These are phyloP conservation scores for Cephalopachus bancanus DNA, from an alignment of 2,797 vertebrate species.

Conservation along the genomic window DNA sequence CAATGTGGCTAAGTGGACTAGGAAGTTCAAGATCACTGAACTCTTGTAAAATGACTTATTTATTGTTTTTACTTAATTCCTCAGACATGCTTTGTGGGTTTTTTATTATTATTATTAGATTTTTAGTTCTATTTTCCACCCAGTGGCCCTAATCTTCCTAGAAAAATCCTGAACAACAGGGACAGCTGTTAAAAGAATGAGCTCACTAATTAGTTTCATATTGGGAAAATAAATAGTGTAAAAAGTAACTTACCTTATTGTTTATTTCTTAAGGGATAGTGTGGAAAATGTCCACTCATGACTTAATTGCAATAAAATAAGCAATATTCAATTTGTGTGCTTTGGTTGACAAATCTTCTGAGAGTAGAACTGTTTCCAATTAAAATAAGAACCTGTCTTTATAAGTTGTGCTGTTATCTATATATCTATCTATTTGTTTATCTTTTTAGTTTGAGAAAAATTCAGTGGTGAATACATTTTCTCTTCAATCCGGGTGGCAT, in stretches of 20 bases:
- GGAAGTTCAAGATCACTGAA: conserved; percentile 82
- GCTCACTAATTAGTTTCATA: conserved; percentile 86
- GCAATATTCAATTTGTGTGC: conserved; percentile 77
- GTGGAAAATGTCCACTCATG: conserved; percentile 80
- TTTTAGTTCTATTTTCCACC: conserved; percentile 74
- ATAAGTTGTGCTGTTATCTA: conserved; percentile 53
- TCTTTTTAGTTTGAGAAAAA: conserved; percentile 56
- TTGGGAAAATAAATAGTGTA: conserved; percentile 84
- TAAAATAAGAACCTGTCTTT: conserved; percentile 60
- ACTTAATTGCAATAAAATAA: conserved; percentile 82
- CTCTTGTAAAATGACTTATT: conserved; percentile 82
- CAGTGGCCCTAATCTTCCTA: conserved; percentile 72
- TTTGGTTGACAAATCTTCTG: conserved; percentile 80
- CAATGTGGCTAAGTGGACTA: conserved; percentile 74
- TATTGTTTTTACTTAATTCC: conserved; percentile 85
- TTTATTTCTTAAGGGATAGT: conserved; percentile 86
- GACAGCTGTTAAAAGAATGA: conserved; percentile 86
- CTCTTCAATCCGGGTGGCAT: conserved; percentile 77
- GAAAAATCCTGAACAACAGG: conserved; percentile 76
- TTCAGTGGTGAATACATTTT: conserved; percentile 19
- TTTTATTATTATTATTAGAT: conserved; percentile 75
- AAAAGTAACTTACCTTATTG: conserved; percentile 79
- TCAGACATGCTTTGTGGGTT: conserved; percentile 74
- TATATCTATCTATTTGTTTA: conserved; percentile 59
- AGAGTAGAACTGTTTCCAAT: conserved; percentile 70